Evolutionary conservation across 2,888 invertebrate species (phyloP), one percentile per base, ranked within the genome.

Genomic region (Ernsta delagoae): DNA sequence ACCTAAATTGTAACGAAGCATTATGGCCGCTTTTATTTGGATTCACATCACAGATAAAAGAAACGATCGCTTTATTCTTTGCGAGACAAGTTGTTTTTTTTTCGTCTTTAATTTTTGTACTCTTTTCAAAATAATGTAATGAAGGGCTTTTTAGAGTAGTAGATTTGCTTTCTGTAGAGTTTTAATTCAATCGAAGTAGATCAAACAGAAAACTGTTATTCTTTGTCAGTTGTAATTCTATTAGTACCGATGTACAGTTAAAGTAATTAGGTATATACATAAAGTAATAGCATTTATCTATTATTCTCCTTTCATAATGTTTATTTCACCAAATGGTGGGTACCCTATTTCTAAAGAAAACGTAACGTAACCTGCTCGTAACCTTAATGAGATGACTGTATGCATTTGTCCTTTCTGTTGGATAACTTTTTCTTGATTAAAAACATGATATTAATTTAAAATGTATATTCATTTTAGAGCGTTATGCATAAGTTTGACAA

Each of bases 11-110:
- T 68, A 68, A 63, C 68, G 62, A 63, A 63, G 62, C 50, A 43
- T 45, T 62, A 62, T 62, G 62, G 53, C 61, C 50, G 50, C 57
- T 56, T 57, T 68, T 68, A 62, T 68, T 68, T 54, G 68, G 48
- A 68, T 68, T 68, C 68, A 61, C 62, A 48, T 62, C 36, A 57
- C 12, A 68, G 68, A 68, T 62, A 68, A 62, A 68, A 62, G 61
- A n/a, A 57, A 53, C 56, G 67, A 68, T 68, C 50, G 59, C 31
- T 43, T 67, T 62, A 56, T 61, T 36, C 60, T 62, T 62, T 48
- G 57, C 34, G 11, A 61, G 61, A 57, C 68, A 68, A 62, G 61
- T 62, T 48, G 56, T 67, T 61, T 59, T 36, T 36, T 36, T 50
- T 66, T 68, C 54, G 48, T 68, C 48, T 57, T 65, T 68, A 62